phyloP scores from a whole-genome alignment of 2,797 vertebrate genomes.

The Morelia viridis region DNA sequence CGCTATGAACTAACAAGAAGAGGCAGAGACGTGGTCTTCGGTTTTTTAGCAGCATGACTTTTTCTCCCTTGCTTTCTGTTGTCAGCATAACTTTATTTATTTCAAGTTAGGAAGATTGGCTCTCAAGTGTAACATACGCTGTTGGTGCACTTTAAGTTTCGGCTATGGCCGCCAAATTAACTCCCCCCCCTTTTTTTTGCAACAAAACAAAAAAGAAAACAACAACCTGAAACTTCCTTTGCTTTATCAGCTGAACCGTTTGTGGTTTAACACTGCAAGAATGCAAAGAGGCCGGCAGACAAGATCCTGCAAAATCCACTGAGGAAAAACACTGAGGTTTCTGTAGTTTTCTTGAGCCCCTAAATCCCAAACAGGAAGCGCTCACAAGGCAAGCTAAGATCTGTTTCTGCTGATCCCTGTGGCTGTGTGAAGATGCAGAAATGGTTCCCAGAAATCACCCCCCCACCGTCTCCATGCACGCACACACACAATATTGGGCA shows the following conservation, averaged over 20 bases:
- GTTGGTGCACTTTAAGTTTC: neutral
- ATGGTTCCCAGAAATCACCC: neutral
- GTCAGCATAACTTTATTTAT: neutral
- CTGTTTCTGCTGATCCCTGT: neutral
- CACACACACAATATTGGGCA: neutral
- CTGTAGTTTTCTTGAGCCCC: neutral
- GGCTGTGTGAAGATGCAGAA: neutral
- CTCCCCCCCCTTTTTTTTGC: neutral
- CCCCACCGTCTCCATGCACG: neutral
- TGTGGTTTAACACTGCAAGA: neutral
- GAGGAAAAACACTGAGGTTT: neutral
- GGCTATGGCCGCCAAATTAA: neutral
- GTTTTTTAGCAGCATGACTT: conserved; percentile 19
- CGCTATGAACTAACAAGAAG: neutral
- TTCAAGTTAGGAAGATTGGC: neutral
- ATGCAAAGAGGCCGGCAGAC: neutral
- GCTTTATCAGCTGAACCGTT: neutral
- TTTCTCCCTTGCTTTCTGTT: neutral
- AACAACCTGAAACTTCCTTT: neutral
- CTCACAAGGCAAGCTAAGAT: neutral
- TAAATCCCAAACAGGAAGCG: neutral
- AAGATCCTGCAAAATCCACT: neutral
- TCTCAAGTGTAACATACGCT: neutral
- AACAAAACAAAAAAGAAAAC: neutral
- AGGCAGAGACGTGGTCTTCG: neutral